Conservation (phyloP, 2,888 invertebrate species). For the Eilema griseolum region DNA sequence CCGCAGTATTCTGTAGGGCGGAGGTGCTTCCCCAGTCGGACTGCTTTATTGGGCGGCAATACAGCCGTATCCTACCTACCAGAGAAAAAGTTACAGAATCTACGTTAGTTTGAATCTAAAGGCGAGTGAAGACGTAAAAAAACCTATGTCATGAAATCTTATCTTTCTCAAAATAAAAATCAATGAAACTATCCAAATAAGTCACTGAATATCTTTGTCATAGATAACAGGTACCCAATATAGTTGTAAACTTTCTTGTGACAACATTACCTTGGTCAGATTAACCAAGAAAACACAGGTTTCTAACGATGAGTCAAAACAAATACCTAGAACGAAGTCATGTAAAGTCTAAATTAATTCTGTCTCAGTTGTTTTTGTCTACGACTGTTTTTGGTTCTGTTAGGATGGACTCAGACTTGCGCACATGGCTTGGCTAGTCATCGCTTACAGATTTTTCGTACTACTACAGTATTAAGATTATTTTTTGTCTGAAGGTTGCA, state of each 20-base stretch:
- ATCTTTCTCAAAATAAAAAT: background rate
- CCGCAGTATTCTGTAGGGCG: too few relatives aligned
- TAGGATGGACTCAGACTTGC: background rate
- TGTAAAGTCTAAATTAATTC: background rate
- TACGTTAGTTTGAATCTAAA: too few relatives aligned
- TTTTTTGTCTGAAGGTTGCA: too few relatives aligned
- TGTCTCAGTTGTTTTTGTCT: slow-evolving; percentile 5
- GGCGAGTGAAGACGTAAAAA: too few relatives aligned
- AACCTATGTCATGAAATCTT: background rate
- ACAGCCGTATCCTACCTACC: too few relatives aligned
- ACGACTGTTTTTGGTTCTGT: background rate
- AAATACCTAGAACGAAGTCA: background rate
- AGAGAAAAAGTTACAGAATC: too few relatives aligned
- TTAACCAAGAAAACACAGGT: background rate
- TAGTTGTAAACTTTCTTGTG: too few relatives aligned
- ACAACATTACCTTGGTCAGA: background rate
- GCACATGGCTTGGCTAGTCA: background rate
- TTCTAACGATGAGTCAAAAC: slow-evolving; percentile 16
- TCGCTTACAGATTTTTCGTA: background rate
- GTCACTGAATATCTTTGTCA: background rate
- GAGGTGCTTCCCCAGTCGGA: too few relatives aligned
- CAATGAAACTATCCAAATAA: background rate
- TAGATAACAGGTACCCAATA: background rate
- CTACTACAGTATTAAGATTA: too few relatives aligned
- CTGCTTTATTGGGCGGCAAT: too few relatives aligned